phyloP scores from a whole-genome alignment of 2,888 invertebrate species.

The Sipha maydis region DNA sequence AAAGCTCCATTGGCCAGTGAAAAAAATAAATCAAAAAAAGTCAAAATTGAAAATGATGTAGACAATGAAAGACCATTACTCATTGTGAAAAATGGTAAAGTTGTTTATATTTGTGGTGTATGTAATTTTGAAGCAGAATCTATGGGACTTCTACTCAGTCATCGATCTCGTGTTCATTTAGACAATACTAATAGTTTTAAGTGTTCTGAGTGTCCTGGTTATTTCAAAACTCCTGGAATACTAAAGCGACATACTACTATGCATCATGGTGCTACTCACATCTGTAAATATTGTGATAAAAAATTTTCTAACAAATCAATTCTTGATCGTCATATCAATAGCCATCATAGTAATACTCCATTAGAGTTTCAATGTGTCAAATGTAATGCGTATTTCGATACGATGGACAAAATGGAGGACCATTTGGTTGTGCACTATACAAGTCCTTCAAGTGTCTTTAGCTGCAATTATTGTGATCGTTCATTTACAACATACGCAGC shows the following conservation, averaged over 20 bases:
- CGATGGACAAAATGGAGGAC: conserved; percentile 57
- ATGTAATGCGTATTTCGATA: conserved; percentile 55
- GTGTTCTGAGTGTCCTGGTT: conserved; percentile 33
- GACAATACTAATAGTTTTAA: conserved; percentile 6
- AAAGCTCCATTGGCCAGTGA: neutral
- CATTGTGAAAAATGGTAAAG: conserved; percentile 58
- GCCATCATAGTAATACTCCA: conserved; percentile 2
- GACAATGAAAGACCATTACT: conserved; percentile 28
- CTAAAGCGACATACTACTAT: conserved; percentile 26
- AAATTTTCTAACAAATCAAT: conserved; percentile 35
- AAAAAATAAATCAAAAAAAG: conserved; percentile 23
- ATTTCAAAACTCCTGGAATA: conserved; percentile 26
- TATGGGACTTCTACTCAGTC: conserved; percentile 13
- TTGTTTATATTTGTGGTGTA: conserved; percentile 31
- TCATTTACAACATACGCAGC: conserved; percentile 22
- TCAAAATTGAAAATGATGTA: neutral
- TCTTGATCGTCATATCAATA: conserved; percentile 39
- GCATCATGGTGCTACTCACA: neutral
- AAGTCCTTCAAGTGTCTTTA: conserved; percentile 34
- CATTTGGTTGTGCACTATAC: conserved; percentile 52
- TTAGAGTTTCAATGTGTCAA: conserved; percentile 57
- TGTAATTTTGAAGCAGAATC: conserved; percentile 50
- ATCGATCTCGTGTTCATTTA: conserved; percentile 19
- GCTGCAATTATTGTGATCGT: conserved; percentile 44
- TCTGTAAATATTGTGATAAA: conserved; percentile 53